These are phyloP conservation scores for Centrocercus urophasianus DNA, from an alignment of 2,113 vertebrate genomes.

Conservation along the genomic window DNA sequence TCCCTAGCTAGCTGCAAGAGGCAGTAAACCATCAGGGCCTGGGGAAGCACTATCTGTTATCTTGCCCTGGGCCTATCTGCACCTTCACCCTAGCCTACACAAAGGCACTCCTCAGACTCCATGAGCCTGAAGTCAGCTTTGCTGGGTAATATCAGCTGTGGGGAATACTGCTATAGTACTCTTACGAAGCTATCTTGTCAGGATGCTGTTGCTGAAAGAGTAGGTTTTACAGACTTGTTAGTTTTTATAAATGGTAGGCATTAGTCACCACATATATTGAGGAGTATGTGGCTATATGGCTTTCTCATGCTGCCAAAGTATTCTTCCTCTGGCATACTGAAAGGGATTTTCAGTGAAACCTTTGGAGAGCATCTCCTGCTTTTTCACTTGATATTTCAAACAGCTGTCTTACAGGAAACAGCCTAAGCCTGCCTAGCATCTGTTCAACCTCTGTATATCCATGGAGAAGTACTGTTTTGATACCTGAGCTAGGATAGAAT, in stretches of 20 bases:
- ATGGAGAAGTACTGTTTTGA: not conserved
- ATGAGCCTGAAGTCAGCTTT: rapidly evolving
- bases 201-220: not conserved
- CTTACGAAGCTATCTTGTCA: not conserved
- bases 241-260: not conserved
- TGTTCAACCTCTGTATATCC: not conserved
- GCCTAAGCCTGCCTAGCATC: not conserved
- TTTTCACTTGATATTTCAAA: not conserved
- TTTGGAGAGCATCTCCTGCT: not conserved
- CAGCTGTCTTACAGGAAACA: not conserved
- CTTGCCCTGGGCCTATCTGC: not conserved
- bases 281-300: not conserved
- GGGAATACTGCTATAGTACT: not conserved
- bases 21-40: not conserved
- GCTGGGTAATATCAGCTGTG: not conserved
- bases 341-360: not conserved
- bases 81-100: not conserved
- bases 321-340: not conserved
- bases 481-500: not conserved
- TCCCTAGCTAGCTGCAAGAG: not conserved
- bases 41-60: not conserved
- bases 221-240: not conserved
- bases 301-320: slow-evolving; percentile 7
- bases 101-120: rapidly evolving
- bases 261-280: not conserved